Conservation (phyloP, 2,888 invertebrate genomes). For the Amphipyra tragopoginis region DNA sequence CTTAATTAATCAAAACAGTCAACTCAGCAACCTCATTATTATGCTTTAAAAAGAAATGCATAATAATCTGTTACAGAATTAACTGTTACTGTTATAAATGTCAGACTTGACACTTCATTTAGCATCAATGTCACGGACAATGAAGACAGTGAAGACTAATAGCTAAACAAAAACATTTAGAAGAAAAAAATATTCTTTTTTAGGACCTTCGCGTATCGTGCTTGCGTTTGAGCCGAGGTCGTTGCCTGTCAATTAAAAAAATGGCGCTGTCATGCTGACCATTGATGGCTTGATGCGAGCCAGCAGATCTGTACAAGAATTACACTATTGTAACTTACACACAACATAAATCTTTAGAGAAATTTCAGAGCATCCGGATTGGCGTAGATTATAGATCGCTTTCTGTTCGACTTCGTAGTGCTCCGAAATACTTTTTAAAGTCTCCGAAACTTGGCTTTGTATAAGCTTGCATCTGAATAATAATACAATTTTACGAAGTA, state of each 20-base stretch:
- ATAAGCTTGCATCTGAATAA: background rate
- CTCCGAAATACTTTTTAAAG: background rate
- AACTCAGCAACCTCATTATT: slow-evolving; percentile 17
- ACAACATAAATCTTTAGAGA: slow-evolving; percentile 32
- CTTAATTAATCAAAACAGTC: slow-evolving; percentile 34
- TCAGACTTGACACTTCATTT: slow-evolving; percentile 79
- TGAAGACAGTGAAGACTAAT: slow-evolving; percentile 69
- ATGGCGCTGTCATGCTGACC: slow-evolving; percentile 74
- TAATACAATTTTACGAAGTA: slow-evolving; percentile 1
- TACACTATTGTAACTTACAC: slow-evolving; percentile 71
- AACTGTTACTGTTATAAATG: slow-evolving; percentile 75
- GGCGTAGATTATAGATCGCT: slow-evolving; percentile 19
- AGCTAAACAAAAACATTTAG: slow-evolving; percentile 67
- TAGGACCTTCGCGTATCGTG: slow-evolving; percentile 67
- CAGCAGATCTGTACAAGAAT: slow-evolving; percentile 74
- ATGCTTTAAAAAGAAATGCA: slow-evolving; percentile 52
- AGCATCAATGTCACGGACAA: slow-evolving; percentile 80
- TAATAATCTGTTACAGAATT: slow-evolving; percentile 59
- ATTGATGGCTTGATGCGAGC: slow-evolving; percentile 76
- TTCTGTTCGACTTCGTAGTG: background rate
- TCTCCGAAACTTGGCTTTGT: slow-evolving; percentile 4
- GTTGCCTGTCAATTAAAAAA: slow-evolving; percentile 77
- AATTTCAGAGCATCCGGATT: slow-evolving; percentile 13
- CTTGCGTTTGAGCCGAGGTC: slow-evolving; percentile 71
- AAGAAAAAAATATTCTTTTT: slow-evolving; percentile 62